Evolutionary conservation across 2,113 vertebrate species (phyloP).

Genomic region (Lycocorax pyrrhopterus): DNA sequence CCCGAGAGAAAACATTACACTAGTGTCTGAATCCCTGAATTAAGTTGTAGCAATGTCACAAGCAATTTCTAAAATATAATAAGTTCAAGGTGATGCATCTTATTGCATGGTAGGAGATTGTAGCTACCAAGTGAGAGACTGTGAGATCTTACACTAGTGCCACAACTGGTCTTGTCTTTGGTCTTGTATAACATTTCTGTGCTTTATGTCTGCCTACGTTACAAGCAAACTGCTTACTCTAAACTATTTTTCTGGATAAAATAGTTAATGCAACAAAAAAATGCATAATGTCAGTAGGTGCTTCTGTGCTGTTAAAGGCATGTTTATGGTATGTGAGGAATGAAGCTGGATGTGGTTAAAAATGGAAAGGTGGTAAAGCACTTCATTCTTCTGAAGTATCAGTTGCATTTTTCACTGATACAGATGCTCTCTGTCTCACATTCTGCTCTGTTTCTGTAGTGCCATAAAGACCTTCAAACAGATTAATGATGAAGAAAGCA

Average conservation of each 20-base stretch:
- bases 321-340: neutral
- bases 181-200: neutral
- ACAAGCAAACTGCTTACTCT: neutral
- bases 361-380: neutral
- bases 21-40: neutral
- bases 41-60: neutral
- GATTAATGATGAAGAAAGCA: neutral
- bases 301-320: neutral
- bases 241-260: neutral
- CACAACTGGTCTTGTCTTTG: neutral
- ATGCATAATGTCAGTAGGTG: neutral
- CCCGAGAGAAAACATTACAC: neutral
- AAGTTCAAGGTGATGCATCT: neutral
- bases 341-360: neutral
- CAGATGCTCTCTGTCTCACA: neutral
- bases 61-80: neutral
- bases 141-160: neutral
- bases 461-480: neutral
- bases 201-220: neutral
- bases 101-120: neutral
- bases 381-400: neutral
- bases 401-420: neutral
- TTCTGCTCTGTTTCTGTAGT: neutral
- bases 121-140: neutral
- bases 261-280: neutral